Base-by-base conservation (phyloP, 2,888 invertebrate species). In the Drosophila formosana region DNA sequence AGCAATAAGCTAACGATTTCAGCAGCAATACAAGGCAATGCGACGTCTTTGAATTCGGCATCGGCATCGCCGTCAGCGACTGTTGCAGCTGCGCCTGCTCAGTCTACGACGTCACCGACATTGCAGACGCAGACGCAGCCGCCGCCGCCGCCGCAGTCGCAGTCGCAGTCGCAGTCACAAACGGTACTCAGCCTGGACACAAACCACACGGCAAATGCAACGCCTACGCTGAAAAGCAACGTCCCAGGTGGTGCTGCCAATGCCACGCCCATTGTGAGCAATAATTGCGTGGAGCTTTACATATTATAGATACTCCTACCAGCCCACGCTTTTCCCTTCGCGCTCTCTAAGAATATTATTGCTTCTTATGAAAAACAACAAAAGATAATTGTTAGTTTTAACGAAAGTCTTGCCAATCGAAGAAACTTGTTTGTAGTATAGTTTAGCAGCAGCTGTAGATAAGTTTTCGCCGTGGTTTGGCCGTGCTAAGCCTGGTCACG, bases 241-340 rank as follows among this genome's bases (percentile, higher is more conserved):
- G 66, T 56, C 30, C 75, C 81, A 43, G 70, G 57, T 30, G 65
- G 51, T 28, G 47, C 66, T 41, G 53, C 55, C 8, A 81, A 62
- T 58, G 71, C 73, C 50, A 69, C 77, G 57, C 72, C 89, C 13
- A 72, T 89, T 46, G 88, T 87, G 52, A 81, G 78, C 78, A 90
- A 91, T 52, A 79, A 83, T 57, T 90, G 91, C 58, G 91, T 91
- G 39, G 91, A 91, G 73, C 80, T 91, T 43, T 91, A 79, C 55
- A 91, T 90, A 50, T 78, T 90, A 51, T 90, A 87, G 77, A 57
- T 58, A 64, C 50, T 51, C 47, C 64, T 9, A 51, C 18, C 0
- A 30, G 7, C 26, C 11, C 46, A 6, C 45, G n/a, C 60, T 25
- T 26, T 30, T 3, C 26, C 6, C 18, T 6, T 50, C 23, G 55